Evolutionary conservation across 2,797 vertebrate genomes (phyloP).

Genomic region (Danio jaintianensis): DNA sequence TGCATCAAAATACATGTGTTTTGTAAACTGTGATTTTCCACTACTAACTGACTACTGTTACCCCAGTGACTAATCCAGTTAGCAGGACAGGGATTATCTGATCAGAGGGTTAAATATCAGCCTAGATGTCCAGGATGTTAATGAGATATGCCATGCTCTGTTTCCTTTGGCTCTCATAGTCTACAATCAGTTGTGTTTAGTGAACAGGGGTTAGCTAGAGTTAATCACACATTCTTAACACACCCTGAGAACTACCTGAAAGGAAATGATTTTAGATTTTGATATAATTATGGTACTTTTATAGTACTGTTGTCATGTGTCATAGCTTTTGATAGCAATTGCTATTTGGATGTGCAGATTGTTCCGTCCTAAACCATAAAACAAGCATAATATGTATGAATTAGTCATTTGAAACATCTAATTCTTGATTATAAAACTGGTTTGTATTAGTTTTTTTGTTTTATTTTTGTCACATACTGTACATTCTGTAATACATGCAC

Average conservation of each 20-base stretch:
- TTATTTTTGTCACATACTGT: too few species aligned
- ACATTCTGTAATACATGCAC: neutral
- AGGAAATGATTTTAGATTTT: neutral
- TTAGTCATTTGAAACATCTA: neutral
- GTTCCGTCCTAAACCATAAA: neutral
- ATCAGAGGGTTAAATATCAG: slow-evolving; percentile 38
- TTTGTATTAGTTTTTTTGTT: neutral
- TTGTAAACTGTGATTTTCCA: neutral
- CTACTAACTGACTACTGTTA: neutral
- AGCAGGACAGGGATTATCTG: slow-evolving; percentile 2
- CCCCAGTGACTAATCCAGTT: slow-evolving; percentile 17
- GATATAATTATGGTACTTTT: neutral
- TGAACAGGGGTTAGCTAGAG: neutral
- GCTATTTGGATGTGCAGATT: neutral
- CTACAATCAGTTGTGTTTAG: slow-evolving; percentile 17
- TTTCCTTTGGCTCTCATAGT: slow-evolving; percentile 10
- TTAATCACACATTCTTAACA: slow-evolving; percentile 11
- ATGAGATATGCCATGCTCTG: neutral
- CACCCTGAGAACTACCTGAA: neutral
- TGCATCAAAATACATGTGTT: neutral
- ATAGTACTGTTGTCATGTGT: neutral
- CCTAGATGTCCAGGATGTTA: slow-evolving; percentile 3
- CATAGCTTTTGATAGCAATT: neutral
- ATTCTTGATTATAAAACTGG: neutral
- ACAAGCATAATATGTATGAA: neutral